A percentile compares a stretch with the other conserved stretches of the same genome.
Conservation (phyloP, 2,797 vertebrate species). For the Trichosurus vulpecula region DNA sequence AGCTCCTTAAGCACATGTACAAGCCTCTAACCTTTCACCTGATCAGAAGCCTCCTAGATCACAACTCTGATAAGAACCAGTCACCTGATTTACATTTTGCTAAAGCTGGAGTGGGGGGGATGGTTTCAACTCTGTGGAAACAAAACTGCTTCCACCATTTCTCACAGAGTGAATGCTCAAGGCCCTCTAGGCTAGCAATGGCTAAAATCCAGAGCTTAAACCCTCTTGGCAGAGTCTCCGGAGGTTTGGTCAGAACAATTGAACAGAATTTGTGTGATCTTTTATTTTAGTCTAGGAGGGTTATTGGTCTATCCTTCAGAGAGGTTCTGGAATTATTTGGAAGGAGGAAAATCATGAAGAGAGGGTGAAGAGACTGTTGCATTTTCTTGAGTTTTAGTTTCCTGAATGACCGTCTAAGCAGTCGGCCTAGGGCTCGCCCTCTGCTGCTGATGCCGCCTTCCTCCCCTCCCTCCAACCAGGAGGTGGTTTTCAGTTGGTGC, state of each 20-base stretch:
- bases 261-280: neutral
- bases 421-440: neutral
- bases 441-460: neutral
- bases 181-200: neutral
- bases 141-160: too few relatives aligned
- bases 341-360: neutral
- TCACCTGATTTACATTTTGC: too few relatives aligned
- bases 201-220: neutral
- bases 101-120: too few relatives aligned
- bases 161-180: neutral
- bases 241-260: slow-evolving; percentile 20
- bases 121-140: too few relatives aligned
- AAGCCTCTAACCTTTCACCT: too few relatives aligned
- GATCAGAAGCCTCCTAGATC: too few relatives aligned
- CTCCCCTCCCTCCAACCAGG: neutral
- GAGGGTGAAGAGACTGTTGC: neutral
- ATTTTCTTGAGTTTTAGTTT: neutral
- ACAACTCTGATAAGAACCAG: too few relatives aligned
- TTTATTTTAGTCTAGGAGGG: neutral
- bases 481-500: neutral
- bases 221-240: slow-evolving; percentile 6
- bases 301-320: neutral
- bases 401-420: neutral
- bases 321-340: neutral
- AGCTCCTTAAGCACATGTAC: too few relatives aligned